Conservation (phyloP, 2,888 invertebrate genomes). For the Volucella inflata region DNA sequence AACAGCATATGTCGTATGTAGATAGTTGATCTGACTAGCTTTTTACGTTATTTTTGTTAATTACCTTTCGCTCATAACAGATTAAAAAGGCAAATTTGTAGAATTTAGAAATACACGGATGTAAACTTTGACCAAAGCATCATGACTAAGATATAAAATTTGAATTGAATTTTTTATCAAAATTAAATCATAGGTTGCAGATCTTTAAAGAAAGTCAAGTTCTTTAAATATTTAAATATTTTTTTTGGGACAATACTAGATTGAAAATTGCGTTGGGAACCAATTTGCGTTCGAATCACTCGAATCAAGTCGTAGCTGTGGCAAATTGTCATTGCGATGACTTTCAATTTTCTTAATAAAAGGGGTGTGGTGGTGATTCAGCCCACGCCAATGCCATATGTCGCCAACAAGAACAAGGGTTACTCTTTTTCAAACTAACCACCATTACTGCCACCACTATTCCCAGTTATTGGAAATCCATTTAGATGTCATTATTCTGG, state of each 20-base stretch:
- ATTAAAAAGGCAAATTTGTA: neutral
- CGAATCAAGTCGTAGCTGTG: conserved; percentile 70
- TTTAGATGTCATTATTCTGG: conserved; percentile 74
- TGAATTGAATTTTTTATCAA: conserved; percentile 45
- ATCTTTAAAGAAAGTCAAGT: too few species aligned
- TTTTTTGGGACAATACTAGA: conserved; percentile 39
- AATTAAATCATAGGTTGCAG: conserved; percentile 47
- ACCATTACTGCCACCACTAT: conserved; percentile 53
- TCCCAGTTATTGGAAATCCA: conserved; percentile 74
- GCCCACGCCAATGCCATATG: conserved; percentile 51
- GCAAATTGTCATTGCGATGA: conserved; percentile 75
- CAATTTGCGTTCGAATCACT: conserved; percentile 47
- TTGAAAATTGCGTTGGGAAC: conserved; percentile 39
- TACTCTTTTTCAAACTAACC: conserved; percentile 47
- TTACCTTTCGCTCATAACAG: conserved; percentile 37
- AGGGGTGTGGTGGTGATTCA: conserved; percentile 55
- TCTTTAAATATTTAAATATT: too few species aligned
- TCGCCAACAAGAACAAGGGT: conserved; percentile 57
- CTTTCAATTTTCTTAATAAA: conserved; percentile 75
- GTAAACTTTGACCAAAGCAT: conserved; percentile 35
- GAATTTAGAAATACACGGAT: neutral
- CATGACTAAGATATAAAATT: conserved; percentile 16
- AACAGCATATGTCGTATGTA: conserved; percentile 54
- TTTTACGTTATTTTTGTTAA: conserved; percentile 33
- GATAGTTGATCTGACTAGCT: conserved; percentile 38